Conservation (phyloP, 2,113 vertebrate species). For the Lethenteron camtschaticum region DNA sequence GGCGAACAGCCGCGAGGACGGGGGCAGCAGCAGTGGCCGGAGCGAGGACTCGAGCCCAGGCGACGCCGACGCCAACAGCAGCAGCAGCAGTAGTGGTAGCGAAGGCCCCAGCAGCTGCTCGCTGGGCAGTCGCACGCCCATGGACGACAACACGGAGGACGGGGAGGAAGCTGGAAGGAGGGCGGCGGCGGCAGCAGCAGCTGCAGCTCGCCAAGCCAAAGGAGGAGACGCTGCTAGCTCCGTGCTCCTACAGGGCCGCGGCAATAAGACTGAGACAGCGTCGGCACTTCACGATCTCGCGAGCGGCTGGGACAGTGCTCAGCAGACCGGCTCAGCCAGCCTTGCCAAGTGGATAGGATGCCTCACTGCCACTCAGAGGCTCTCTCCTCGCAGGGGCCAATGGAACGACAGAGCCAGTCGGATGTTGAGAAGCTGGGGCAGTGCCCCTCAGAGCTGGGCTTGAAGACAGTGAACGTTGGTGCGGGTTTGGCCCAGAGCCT, state of each 20-base stretch:
- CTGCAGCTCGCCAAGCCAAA: no score
- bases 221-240: no score
- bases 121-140: conserved; percentile 1
- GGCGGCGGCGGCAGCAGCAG: no score
- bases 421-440: no score
- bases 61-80: conserved; percentile 14
- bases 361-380: conserved; percentile 1
- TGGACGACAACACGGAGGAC: conserved; percentile 1
- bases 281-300: background rate
- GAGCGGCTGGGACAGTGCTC: conserved; percentile 1
- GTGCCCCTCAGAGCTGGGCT: no score
- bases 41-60: conserved; percentile 92
- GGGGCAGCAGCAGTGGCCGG: conserved; percentile 82
- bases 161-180: background rate
- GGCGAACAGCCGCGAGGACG: conserved; percentile 92
- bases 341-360: background rate
- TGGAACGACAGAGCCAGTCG: no score
- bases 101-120: conserved; percentile 2
- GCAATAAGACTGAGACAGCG: no score
- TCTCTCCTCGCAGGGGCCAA: no score
- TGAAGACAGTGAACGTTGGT: no score
- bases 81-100: conserved; percentile 2
- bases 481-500: no score
- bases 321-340: background rate
- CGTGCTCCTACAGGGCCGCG: no score